Evolutionary conservation across 2,113 vertebrate genomes (phyloP).

Genomic region (Pelmatolapia mariae): DNA sequence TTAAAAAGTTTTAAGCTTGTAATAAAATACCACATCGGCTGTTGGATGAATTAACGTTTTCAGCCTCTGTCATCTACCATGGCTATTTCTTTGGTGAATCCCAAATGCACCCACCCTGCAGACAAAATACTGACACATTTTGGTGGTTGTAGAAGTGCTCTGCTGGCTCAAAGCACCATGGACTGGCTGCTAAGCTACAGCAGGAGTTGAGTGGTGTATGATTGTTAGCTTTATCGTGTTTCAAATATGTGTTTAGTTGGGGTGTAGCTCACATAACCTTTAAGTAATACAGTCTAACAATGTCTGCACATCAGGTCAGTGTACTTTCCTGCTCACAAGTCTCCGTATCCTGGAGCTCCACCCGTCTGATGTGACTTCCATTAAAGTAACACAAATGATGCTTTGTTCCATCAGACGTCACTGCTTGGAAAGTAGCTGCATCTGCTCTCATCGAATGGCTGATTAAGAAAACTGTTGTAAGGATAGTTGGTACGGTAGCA

Average conservation of each 20-base stretch:
- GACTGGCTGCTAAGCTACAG: neutral
- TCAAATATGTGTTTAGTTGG: neutral
- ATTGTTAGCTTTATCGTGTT: neutral
- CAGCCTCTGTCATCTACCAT: neutral
- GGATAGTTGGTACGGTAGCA: neutral
- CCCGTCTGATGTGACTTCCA: neutral
- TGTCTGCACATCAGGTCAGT: neutral
- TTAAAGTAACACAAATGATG: neutral
- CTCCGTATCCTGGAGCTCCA: constrained; percentile 9
- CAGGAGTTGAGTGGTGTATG: neutral
- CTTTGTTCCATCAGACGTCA: constrained; percentile 23
- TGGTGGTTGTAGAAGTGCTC: neutral
- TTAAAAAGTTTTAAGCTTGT: neutral
- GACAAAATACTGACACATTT: neutral
- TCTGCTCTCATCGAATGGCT: neutral
- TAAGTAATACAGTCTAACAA: neutral
- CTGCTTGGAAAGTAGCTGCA: neutral
- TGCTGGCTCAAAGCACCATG: neutral
- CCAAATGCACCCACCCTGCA: neutral
- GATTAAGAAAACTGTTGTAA: neutral
- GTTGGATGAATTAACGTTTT: neutral
- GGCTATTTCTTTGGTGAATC: neutral
- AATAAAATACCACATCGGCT: neutral
- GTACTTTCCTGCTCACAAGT: neutral
- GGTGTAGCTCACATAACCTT: neutral